Percentiles rank a stretch among this genome's conserved stretches.
phyloP scores from a whole-genome alignment of 2,888 invertebrate species.

The Drosophila ustulata region DNA sequence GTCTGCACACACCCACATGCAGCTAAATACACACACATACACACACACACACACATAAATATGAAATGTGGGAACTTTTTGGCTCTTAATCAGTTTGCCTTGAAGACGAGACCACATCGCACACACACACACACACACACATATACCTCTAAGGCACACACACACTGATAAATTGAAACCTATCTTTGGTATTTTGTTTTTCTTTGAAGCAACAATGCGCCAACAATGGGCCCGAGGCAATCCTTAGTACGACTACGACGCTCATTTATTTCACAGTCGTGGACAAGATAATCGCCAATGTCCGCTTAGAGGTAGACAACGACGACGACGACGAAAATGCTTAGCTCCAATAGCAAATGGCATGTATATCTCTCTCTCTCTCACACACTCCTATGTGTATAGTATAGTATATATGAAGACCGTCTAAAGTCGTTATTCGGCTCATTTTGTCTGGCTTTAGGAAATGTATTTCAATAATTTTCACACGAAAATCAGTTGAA shows the following conservation, averaged over 20 bases:
- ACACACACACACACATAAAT: constrained; percentile 27
- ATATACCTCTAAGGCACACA: constrained; percentile 24
- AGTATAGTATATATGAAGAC: constrained; percentile 12
- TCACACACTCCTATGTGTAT: background rate
- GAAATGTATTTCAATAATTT: constrained; percentile 80
- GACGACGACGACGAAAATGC: constrained; percentile 40
- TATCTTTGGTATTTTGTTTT: constrained; percentile 70
- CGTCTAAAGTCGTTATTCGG: constrained; percentile 42
- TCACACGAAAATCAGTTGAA: constrained; percentile 75
- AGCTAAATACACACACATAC: constrained; percentile 36
- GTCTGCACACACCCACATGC: constrained; percentile 34
- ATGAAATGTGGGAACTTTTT: constrained; percentile 68
- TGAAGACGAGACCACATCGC: constrained; percentile 59
- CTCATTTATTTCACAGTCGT: constrained; percentile 81
- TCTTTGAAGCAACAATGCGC: constrained; percentile 80
- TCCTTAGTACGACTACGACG: constrained; percentile 76
- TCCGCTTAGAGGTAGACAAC: constrained; percentile 75
- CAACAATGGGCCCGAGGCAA: constrained; percentile 62
- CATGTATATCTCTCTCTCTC: constrained; percentile 1
- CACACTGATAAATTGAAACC: constrained; percentile 63
- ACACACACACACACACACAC: constrained; percentile 49
- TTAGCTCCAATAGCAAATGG: constrained; percentile 51
- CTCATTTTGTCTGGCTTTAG: constrained; percentile 66
- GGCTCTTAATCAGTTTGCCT: constrained; percentile 68
- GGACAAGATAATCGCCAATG: constrained; percentile 81